These are phyloP conservation scores for Poecile atricapillus DNA, from an alignment of 2,113 vertebrate genomes.

Conservation along the genomic window DNA sequence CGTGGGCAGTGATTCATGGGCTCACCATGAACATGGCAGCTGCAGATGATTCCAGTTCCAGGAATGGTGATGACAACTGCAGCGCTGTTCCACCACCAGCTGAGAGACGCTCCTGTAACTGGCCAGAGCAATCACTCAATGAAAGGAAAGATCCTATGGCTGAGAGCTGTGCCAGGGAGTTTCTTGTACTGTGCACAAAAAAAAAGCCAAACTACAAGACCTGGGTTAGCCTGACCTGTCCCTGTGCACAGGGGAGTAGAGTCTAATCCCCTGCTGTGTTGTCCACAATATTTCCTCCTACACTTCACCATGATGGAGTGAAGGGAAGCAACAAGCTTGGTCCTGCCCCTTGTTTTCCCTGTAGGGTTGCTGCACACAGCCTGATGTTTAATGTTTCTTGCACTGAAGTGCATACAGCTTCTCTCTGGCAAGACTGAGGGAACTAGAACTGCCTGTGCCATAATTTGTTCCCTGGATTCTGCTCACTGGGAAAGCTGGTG, in stretches of 20 bases:
- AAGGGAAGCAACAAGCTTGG: not conserved
- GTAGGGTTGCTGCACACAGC: not conserved
- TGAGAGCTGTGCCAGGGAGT: not conserved
- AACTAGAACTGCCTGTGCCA: not conserved
- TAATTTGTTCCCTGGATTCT: not conserved
- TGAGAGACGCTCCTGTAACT: not conserved
- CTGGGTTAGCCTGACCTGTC: not conserved
- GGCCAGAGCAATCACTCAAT: not conserved
- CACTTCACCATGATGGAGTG: not conserved
- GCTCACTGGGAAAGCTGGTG: not conserved
- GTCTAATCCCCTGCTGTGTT: too few relatives aligned
- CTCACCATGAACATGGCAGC: not conserved
- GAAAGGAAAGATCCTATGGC: not conserved
- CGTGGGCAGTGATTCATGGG: not conserved
- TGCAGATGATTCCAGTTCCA: not conserved
- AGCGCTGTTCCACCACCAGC: not conserved
- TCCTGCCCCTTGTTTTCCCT: not conserved
- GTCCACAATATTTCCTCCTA: not conserved
- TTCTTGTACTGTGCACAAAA: not conserved
- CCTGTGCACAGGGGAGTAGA: not conserved
- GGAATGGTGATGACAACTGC: not conserved
- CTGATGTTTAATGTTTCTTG: not conserved
- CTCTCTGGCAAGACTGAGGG: not conserved
- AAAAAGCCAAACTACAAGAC: not conserved
- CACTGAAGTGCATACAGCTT: not conserved